Base-by-base conservation (phyloP, 2,113 vertebrate species). In the Steatornis caripensis region DNA sequence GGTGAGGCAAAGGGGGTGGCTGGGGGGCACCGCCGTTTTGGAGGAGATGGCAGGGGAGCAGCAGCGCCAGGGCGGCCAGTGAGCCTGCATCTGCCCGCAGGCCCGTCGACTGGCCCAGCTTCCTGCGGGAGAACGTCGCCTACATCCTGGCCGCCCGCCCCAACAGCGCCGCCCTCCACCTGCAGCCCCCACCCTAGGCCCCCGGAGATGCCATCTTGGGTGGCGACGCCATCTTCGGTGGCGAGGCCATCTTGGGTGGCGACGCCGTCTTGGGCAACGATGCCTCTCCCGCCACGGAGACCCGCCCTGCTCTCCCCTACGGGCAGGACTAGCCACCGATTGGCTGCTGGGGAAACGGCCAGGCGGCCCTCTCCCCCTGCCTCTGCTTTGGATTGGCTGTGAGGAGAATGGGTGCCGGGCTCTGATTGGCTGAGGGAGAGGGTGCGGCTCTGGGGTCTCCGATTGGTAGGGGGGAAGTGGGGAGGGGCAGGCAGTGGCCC, bases 121-220 rank as follows among this genome's bases (percentile, higher is more conserved):
- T 99, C 97, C 92, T 99, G 93, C 98, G 61, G 82, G 99, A 99
- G 94, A 99, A 98, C 29, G 98, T 98, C 89, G 97, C 99, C 97
- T 99, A 99, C 95, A 98, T 99, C 91, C 91, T 99, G 94, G 99
- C 99, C 8, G 98, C 99, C 6, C 98, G 99, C 26, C 99, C 99
- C 95, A 99, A 99, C 97, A 99, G 99, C 49, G 90, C 98, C 4
- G 99, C 99, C 89, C 97, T 99, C 97, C 99, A 99, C 97, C 99
- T 99, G 96, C 98, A 98, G 74, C 98, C 99, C 82, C 98, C 98
- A 5, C 98, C 98, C 97, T 99, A 99, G 83, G 21, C 15, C 69
- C 81, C 99, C 19, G 97, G 98, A n/a, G n/a, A 1, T 21, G 7
- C 69, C 53, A 46, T 30, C 72, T 14, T 51, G 81, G 71, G 58